Evolutionary conservation across 2,797 vertebrate species (phyloP).

Genomic region (Coccyzus lansbergi): DNA sequence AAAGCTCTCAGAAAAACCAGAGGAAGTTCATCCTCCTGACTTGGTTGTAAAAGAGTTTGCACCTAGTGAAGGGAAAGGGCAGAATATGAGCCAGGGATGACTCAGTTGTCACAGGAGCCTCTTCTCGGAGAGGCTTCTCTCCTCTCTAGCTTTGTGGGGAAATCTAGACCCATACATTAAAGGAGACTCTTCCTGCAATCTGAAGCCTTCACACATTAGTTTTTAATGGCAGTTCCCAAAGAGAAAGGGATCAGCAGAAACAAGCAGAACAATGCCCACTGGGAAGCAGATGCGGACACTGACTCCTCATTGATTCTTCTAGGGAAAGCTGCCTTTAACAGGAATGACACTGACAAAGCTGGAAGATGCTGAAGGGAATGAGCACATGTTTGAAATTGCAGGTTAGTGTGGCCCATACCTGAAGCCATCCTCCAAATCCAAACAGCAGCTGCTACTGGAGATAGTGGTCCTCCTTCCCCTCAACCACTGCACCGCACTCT

Average conservation of each 20-base stretch:
- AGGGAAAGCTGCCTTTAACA: slow-evolving; percentile 89
- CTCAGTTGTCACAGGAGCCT: slow-evolving; percentile 12
- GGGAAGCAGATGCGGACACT: background rate
- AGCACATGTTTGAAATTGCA: slow-evolving; percentile 91
- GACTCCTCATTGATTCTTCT: slow-evolving; percentile 45
- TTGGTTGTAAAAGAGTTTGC: background rate
- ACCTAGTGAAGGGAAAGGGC: background rate
- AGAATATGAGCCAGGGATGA: background rate
- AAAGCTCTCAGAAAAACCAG: background rate
- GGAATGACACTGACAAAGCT: slow-evolving; percentile 88
- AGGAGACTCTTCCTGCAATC: background rate
- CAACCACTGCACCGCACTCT: rapidly evolving
- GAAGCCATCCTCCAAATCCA: background rate
- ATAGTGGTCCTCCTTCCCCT: background rate
- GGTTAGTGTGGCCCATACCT: slow-evolving; percentile 76
- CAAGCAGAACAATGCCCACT: background rate
- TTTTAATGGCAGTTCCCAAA: slow-evolving; percentile 9
- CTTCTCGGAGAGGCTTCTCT: background rate
- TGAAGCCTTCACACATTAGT: background rate
- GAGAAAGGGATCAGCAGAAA: slow-evolving; percentile 17
- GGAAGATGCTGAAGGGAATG: slow-evolving; percentile 86
- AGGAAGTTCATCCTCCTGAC: background rate
- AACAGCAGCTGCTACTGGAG: background rate
- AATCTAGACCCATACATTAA: slow-evolving; percentile 20
- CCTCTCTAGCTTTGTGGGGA: slow-evolving; percentile 23